phyloP scores from a whole-genome alignment of 2,797 vertebrate genomes.

The Margarornis squamiger region DNA sequence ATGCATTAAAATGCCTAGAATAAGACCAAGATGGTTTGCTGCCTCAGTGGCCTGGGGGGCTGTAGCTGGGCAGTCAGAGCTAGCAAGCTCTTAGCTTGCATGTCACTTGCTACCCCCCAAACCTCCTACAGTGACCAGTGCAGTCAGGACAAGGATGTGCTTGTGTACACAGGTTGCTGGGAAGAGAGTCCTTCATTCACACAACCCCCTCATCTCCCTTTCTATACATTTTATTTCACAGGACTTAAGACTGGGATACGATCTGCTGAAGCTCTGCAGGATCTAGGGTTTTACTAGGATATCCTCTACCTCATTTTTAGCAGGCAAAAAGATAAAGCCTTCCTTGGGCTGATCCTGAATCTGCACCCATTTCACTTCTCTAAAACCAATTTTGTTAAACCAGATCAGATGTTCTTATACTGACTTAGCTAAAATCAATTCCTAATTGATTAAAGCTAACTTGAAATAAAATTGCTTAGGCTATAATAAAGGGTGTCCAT shows the following conservation, averaged over 20 bases:
- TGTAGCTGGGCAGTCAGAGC: background rate
- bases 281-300: background rate
- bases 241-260: background rate
- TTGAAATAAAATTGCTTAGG: conserved; percentile 57
- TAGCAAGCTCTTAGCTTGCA: background rate
- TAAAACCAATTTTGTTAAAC: conserved; percentile 43
- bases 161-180: background rate
- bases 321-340: background rate
- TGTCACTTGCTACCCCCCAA: background rate
- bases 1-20: background rate
- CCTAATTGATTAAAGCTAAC: conserved; percentile 62
- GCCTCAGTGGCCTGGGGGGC: background rate
- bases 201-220: background rate
- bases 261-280: background rate
- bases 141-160: fast-evolving
- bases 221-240: background rate
- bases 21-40: background rate
- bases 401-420: conserved; percentile 53
- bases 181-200: background rate
- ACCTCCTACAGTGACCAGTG: background rate
- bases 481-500: conserved; percentile 2
- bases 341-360: background rate
- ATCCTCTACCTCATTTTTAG: background rate
- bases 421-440: conserved; percentile 60
- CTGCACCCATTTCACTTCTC: conserved; percentile 13